Evolutionary conservation across 92 coral and sea anemone species (phyloP).

Genomic region (Phenganax marumi): DNA sequence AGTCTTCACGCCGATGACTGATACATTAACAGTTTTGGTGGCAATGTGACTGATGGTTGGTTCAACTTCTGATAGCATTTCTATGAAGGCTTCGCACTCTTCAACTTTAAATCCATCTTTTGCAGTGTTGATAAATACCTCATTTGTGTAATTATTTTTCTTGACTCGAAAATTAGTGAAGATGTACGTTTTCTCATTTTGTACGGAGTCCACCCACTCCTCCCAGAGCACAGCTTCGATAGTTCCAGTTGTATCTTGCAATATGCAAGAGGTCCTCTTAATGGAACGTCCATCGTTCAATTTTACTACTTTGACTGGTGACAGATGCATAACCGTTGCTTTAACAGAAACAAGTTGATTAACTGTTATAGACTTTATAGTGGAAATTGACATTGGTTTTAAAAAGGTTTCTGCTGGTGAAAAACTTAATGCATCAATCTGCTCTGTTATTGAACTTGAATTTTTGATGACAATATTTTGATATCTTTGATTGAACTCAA

Average conservation of each 20-base stretch:
- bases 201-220: constrained; percentile 48
- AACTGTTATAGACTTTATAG: too few species aligned
- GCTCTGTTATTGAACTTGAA: constrained; percentile 3
- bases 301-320: constrained; percentile 39
- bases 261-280: constrained; percentile 50
- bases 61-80: constrained; percentile 11
- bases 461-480: constrained; percentile 18
- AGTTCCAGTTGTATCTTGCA: constrained; percentile 59
- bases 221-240: constrained; percentile 59
- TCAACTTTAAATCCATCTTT: constrained; percentile 15
- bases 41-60: constrained; percentile 8
- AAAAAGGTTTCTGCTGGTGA: neutral
- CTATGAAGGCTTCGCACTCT: neutral
- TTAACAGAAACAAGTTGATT: too few species aligned
- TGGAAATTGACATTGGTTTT: neutral
- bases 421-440: neutral
- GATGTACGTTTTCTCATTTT: constrained; percentile 17
- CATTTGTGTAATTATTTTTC: constrained; percentile 11
- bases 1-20: constrained; percentile 14
- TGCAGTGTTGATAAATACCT: constrained; percentile 10
- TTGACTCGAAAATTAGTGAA: constrained; percentile 16
- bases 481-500: neutral
- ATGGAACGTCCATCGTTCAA: constrained; percentile 49
- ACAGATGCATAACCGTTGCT: too few species aligned
- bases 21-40: neutral